Base-by-base conservation (phyloP, 2,888 invertebrate genomes). In the Alloscopus bannaensis region DNA sequence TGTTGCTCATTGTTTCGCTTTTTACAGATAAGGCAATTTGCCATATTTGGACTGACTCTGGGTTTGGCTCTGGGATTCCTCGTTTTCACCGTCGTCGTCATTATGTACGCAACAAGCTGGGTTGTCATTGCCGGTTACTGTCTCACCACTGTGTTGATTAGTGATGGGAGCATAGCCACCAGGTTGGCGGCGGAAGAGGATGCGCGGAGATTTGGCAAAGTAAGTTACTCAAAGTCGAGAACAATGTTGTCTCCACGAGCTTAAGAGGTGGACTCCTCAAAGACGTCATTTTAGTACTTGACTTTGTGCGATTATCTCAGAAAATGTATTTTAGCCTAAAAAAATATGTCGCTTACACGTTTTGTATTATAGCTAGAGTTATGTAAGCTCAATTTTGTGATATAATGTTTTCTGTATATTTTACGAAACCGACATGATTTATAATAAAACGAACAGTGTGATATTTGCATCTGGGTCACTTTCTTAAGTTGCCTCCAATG, bases 71-170 rank as follows among this genome's bases (percentile, higher is more conserved):
- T 69, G 24, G 76, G 76, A n/a, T 76, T 76, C 59, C 28, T 76
- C 16, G 50, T 76, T n/a, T 76, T 76, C 62, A 76, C 76, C 16
- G 45, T 75, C 18, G 60, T 75, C 20, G 68, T 76, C 69, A 50
- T 76, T 36, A 22, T 76, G 28, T 72, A 72, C 18, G 42, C 47
- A 22, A 76, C 76, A 22, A 76, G 76, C 62, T 76, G 76, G 76
- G 69, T 76, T 36, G 68, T 76, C 60, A 76, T 76, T 42, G 76
- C 76, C 22, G 76, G 76, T 18, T 76, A 76, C 31, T 76, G 76
- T 62, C 60, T 76, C n/a, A 76, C 76, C 0, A 76, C 76, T 6
- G 69, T 76, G 52, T 31, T 76, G 55, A 76, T 76, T 69, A 76
- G 76, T 69, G 76, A 76, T 69, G 76, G 76, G 26, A 76, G 76